A percentile compares a stretch with the other conserved stretches of the same genome.
These are phyloP conservation scores for Chamaea fasciata DNA, from an alignment of 2,113 vertebrate species.

Conservation along the genomic window DNA sequence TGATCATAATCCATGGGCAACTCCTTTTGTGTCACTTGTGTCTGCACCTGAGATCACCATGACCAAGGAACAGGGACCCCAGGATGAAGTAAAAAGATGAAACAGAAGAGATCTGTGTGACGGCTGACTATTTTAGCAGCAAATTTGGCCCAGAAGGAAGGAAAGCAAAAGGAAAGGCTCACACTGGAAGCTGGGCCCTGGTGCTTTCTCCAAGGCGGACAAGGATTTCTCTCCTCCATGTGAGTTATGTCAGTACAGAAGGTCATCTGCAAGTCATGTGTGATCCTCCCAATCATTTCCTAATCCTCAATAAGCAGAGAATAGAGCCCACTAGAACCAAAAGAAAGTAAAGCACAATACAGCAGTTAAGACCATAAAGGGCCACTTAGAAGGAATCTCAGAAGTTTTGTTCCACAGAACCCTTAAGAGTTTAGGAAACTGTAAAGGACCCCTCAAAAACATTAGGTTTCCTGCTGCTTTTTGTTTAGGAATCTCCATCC, in stretches of 20 bases:
- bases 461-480: conserved; percentile 30
- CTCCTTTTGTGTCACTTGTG: accelerated
- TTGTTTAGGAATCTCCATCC: conserved; percentile 18
- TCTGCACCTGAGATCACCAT: neutral
- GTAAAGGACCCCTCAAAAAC: neutral
- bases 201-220: neutral
- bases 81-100: neutral
- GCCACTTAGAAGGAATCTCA: neutral
- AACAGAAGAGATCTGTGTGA: neutral
- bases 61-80: neutral
- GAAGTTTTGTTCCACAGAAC: neutral
- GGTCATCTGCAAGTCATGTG: neutral
- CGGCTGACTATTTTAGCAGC: neutral
- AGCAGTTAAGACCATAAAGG: neutral
- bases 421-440: neutral
- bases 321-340: neutral
- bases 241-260: neutral
- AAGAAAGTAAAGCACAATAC: neutral
- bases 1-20: neutral
- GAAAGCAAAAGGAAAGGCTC: neutral
- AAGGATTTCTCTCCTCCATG: neutral
- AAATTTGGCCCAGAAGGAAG: neutral
- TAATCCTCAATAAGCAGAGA: neutral
- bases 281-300: neutral
- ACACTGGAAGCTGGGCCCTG: neutral